phyloP scores from a whole-genome alignment of 1,140 invertebrate genomes.

The Ceratina japonica region DNA sequence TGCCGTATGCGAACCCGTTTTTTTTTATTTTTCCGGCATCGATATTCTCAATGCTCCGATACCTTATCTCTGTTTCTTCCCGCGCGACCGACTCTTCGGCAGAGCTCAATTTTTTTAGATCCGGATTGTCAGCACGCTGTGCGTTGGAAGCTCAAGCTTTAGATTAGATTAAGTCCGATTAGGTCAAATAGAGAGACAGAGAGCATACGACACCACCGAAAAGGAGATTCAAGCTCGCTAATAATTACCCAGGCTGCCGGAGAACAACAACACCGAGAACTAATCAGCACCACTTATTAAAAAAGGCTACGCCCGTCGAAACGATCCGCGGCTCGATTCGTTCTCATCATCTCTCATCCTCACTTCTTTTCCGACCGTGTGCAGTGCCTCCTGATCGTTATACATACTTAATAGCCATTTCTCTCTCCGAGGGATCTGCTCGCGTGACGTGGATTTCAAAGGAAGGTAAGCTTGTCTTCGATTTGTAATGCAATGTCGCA shows the following conservation, averaged over 20 bases:
- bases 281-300: not conserved
- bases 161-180: constrained; percentile 56
- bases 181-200: constrained; percentile 61
- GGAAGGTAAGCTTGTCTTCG: constrained; percentile 10
- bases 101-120: too few relatives aligned
- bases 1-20: constrained; percentile 31
- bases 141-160: constrained; percentile 58
- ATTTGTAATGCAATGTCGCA: constrained; percentile 19
- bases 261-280: constrained; percentile 40
- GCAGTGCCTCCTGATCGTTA: not conserved
- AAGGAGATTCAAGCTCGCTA: constrained; percentile 56
- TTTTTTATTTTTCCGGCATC: too few relatives aligned
- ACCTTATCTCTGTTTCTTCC: constrained; percentile 2
- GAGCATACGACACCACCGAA: constrained; percentile 58
- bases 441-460: constrained; percentile 24
- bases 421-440: not conserved
- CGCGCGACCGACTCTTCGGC: not conserved
- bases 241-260: constrained; percentile 52
- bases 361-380: not conserved
- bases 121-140: not conserved
- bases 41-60: not conserved
- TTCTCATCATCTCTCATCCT: not conserved
- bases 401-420: not conserved
- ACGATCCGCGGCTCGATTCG: not conserved
- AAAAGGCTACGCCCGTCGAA: not conserved